These are phyloP conservation scores for Seriola rivoliana DNA, from an alignment of 2,113 vertebrate genomes.

Conservation along the genomic window DNA sequence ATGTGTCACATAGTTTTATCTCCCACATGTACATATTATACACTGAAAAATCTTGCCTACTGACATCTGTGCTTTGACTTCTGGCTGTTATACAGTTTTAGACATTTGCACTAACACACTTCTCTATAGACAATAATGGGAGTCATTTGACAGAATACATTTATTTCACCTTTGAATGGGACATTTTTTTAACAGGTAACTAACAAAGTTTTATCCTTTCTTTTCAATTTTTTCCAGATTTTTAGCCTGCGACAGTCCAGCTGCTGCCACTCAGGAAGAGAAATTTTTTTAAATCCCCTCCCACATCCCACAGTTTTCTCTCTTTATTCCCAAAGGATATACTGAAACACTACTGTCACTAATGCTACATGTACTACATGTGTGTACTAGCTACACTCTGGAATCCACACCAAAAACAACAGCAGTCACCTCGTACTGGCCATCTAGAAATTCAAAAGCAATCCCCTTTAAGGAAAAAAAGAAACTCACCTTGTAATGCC, in stretches of 20 bases:
- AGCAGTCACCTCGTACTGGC: neutral
- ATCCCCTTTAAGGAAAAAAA: neutral
- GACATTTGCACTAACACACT: too few relatives aligned
- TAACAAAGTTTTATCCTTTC: too few relatives aligned
- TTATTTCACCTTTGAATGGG: neutral
- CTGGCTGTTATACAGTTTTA: too few relatives aligned
- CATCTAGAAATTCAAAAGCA: neutral
- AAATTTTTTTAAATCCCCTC: neutral
- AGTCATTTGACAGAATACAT: neutral
- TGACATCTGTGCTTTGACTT: too few relatives aligned
- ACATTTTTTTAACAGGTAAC: neutral
- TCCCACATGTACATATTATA: too few relatives aligned
- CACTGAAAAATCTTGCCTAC: too few relatives aligned
- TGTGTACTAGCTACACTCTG: too few relatives aligned
- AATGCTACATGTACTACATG: neutral
- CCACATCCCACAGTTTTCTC: neutral
- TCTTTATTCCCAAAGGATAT: neutral
- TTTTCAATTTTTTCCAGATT: too few relatives aligned
- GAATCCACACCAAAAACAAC: too few relatives aligned
- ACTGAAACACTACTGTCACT: neutral
- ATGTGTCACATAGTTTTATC: too few relatives aligned
- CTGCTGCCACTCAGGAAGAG: neutral
- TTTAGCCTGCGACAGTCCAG: too few relatives aligned
- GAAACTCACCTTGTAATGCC: neutral
- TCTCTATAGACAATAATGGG: neutral